phyloP scores from a whole-genome alignment of 2,888 invertebrate species.

The Papilio gigon region DNA sequence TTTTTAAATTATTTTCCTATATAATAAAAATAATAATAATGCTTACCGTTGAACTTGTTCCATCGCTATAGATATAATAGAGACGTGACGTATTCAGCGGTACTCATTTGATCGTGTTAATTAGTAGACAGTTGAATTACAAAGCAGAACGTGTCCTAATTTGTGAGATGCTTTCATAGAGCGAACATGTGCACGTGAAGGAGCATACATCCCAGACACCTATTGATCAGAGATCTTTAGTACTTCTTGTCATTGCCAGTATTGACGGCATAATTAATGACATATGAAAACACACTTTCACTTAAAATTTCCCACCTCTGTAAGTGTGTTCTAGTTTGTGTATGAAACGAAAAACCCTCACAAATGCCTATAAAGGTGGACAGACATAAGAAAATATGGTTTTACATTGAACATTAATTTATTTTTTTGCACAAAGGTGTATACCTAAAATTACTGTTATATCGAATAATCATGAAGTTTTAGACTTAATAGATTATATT shows the following conservation, averaged over 20 bases:
- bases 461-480: neutral
- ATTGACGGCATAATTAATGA: no score
- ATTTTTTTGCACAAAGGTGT: neutral
- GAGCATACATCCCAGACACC: slow-evolving; percentile 7
- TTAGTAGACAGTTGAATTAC: slow-evolving; percentile 53
- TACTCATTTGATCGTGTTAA: slow-evolving; percentile 53
- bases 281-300: neutral
- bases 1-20: no score
- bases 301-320: neutral
- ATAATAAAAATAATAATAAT: no score
- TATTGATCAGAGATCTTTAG: neutral
- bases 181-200: slow-evolving; percentile 8
- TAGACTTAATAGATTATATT: neutral
- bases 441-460: neutral
- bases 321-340: no score
- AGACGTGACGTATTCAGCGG: slow-evolving; percentile 2
- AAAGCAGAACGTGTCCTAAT: slow-evolving; percentile 46
- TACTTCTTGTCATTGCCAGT: neutral
- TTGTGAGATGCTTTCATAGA: slow-evolving; percentile 29
- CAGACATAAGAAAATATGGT: no score
- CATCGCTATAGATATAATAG: neutral
- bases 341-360: no score
- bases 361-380: no score
- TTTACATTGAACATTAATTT: no score
- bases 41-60: neutral